Conservation (phyloP, 2,888 invertebrate species). For the Nomada lathburiana region DNA sequence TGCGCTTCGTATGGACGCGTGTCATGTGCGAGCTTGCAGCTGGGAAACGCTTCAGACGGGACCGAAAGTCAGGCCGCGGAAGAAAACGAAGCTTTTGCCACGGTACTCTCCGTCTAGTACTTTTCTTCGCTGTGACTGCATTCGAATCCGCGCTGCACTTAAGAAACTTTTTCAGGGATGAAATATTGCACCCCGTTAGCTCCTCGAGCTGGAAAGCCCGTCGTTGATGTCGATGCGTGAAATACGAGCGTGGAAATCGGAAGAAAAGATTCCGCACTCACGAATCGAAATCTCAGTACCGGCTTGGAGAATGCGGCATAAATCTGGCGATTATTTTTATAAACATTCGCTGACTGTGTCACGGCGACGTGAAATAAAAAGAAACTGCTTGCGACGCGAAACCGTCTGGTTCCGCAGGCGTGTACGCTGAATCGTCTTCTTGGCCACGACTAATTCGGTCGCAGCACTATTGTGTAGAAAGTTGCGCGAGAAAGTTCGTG, state of each 20-base stretch:
- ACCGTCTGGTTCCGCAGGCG: no score
- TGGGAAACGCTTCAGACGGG: slow-evolving; percentile 3
- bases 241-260: slow-evolving; percentile 11
- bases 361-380: background rate
- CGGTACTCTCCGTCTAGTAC: slow-evolving; percentile 14
- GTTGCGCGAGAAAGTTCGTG: slow-evolving; percentile 12
- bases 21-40: slow-evolving; percentile 9
- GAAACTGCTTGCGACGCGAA: no score
- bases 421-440: no score
- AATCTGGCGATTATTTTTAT: no score
- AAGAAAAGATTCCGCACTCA: background rate
- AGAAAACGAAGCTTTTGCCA: slow-evolving; percentile 32
- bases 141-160: slow-evolving; percentile 60
- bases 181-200: slow-evolving; percentile 63
- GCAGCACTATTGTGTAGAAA: slow-evolving; percentile 16
- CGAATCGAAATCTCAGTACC: background rate
- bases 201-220: slow-evolving; percentile 26
- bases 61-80: slow-evolving; percentile 27
- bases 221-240: slow-evolving; percentile 40
- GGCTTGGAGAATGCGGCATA: background rate
- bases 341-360: no score
- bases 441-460: background rate
- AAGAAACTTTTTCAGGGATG: slow-evolving; percentile 69
- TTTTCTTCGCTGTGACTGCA: slow-evolving; percentile 41
- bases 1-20: slow-evolving; percentile 1